phyloP scores from a whole-genome alignment of 1,140 invertebrate species.

The Ips nitidus region DNA sequence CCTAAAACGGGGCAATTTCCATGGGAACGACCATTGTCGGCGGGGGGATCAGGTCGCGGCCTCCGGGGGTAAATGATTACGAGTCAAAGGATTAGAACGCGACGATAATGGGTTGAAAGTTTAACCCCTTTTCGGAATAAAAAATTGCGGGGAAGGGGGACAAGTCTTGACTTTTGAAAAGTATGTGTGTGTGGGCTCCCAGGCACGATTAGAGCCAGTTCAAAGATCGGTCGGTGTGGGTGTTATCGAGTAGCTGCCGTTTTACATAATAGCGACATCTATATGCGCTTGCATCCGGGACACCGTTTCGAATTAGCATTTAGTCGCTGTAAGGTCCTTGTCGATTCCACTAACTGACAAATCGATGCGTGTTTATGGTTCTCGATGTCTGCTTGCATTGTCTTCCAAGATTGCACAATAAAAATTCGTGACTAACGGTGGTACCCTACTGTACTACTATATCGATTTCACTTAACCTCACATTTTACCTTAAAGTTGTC shows the following conservation, averaged over 20 bases:
- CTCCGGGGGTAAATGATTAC: constrained; percentile 17
- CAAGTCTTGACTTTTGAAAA: not conserved
- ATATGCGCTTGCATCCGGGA: constrained; percentile 15
- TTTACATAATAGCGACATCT: constrained; percentile 19
- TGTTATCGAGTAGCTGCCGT: constrained; percentile 13
- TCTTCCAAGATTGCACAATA: too few relatives aligned
- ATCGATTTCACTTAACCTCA: too few relatives aligned
- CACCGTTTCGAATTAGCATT: constrained; percentile 10
- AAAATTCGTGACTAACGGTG: too few relatives aligned
- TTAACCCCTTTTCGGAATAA: not conserved
- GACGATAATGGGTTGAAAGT: not conserved
- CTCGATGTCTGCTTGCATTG: too few relatives aligned
- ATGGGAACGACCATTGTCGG: constrained; percentile 8
- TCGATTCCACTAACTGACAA: constrained; percentile 12
- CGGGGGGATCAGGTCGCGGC: constrained; percentile 7
- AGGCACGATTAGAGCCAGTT: not conserved
- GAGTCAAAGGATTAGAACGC: constrained; percentile 14
- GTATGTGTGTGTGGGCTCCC: not conserved
- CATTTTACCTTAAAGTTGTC: too few relatives aligned
- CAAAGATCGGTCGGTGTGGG: constrained; percentile 6
- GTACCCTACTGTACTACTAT: too few relatives aligned
- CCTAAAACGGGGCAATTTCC: constrained; percentile 18
- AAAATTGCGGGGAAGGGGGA: not conserved
- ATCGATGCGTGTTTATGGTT: not conserved
- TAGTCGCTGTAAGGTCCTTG: constrained; percentile 9